Evolutionary conservation across 2,113 vertebrate genomes (phyloP), one percentile per base, ranked within the genome.

Genomic region (Mionectes macconnelli): DNA sequence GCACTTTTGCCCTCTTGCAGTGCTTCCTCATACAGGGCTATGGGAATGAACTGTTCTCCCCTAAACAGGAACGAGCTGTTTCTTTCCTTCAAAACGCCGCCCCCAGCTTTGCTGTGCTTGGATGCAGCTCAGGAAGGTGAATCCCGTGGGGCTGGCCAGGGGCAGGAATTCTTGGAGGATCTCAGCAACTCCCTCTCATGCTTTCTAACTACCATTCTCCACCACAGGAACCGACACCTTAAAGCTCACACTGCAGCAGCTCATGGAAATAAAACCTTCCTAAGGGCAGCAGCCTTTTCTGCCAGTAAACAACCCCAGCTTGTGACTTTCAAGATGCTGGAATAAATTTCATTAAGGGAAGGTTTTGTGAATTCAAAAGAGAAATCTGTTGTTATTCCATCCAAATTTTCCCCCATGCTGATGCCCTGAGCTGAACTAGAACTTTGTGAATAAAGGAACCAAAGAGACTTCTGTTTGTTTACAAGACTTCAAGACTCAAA

Each of bases 401-500:
- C 47, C 53, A 64, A 87, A 80, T 77, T 89, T 78, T 94, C 86
- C 66, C 45, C 20, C 13, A 62, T 87, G 74, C 67, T 66, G 63
- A 80, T 83, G 78, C 62, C 93, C 40, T 84, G 81, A 83, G 82
- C 68, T 94, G 63, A 78, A 57, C 66, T 80, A 85, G 82, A 92
- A 70, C 84, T 87, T 73, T 93, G 74, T 66, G 30, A 94, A 91
- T 89, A 95, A 90, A 60, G 33, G 80, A 91, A 80, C 33, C 45
- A n/a, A 40, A 96, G 73, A 93, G 37, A n/a, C 73, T 67, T 55
- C 70, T 94, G 59, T 83, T 96, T 95, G 74, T 87, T 93, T 95
- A 68, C 80, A 83, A 94, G 87, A 60, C 86, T 66, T 92, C 73
- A 90, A 62, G 73, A 87, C 50, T 47, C 27, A 91, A 56, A 76